Conservation (phyloP, 2,888 invertebrate species). For the Noctua pronuba region DNA sequence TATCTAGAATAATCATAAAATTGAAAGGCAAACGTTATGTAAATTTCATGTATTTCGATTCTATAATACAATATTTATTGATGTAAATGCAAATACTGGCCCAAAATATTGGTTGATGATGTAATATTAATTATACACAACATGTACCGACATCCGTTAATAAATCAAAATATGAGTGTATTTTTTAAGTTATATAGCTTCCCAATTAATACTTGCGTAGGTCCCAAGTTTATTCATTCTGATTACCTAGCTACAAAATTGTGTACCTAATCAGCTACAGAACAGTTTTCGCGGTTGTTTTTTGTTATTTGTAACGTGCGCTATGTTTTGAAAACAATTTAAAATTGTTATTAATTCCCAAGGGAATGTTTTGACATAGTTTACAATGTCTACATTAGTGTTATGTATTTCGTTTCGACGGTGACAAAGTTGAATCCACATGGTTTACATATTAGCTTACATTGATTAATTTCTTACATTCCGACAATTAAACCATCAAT, state of each 20-base stretch:
- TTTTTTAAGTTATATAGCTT: not conserved
- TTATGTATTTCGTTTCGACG: constrained; percentile 14
- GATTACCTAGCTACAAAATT: not conserved
- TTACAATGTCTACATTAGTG: not conserved
- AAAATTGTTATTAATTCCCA: constrained; percentile 3
- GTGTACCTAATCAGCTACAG: not conserved
- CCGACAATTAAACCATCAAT: not conserved
- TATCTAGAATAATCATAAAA: constrained; percentile 40
- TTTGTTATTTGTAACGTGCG: constrained; percentile 12
- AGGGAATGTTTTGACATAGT: constrained; percentile 21
- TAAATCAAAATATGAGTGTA: constrained; percentile 7
- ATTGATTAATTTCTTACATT: constrained; percentile 2
- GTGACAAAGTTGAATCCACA: not conserved
- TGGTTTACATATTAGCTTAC: not conserved
- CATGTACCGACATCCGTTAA: constrained; percentile 6
- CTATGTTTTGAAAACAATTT: constrained; percentile 26
- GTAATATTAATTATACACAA: constrained; percentile 23
- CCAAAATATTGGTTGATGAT: constrained; percentile 45
- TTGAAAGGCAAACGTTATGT: constrained; percentile 47
- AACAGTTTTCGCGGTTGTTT: constrained; percentile 5
- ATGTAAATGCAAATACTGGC: constrained; percentile 46
- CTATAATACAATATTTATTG: constrained; percentile 31
- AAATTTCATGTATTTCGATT: constrained; percentile 36
- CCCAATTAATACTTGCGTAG: not conserved
- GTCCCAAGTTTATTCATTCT: not conserved